Evolutionary conservation across 2,888 invertebrate genomes (phyloP).

Genomic region (Latrodectus hesperus): DNA sequence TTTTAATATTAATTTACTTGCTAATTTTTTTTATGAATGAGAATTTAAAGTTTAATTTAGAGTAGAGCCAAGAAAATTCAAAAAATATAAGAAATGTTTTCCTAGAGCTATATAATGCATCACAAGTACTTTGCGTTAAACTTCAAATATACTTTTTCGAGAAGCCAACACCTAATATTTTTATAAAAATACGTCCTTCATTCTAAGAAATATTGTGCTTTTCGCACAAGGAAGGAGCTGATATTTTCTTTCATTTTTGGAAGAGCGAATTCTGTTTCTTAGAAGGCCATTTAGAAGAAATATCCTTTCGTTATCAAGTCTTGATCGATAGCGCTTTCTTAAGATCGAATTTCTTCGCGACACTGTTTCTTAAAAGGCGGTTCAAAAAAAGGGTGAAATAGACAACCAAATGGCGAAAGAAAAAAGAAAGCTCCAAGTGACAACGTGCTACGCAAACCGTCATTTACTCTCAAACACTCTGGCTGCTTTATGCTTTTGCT

Average conservation of each 20-base stretch:
- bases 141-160: background rate
- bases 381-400: slow-evolving; percentile 36
- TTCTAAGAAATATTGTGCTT: slow-evolving; percentile 24
- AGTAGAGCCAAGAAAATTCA: no score
- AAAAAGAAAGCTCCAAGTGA: background rate
- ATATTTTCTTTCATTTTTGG: background rate
- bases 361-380: slow-evolving; percentile 29
- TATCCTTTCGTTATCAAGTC: slow-evolving; percentile 29
- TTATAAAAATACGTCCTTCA: background rate
- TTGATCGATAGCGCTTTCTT: slow-evolving; percentile 24
- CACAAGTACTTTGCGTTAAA: no score
- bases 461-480: slow-evolving; percentile 48
- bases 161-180: background rate
- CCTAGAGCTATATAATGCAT: no score
- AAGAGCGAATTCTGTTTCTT: slow-evolving; percentile 14
- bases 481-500: background rate
- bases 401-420: slow-evolving; percentile 41
- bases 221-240: slow-evolving; percentile 3
- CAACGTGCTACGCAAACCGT: slow-evolving; percentile 36
- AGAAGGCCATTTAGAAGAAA: slow-evolving; percentile 11
- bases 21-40: no score
- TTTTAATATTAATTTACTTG: no score
- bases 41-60: no score
- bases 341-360: slow-evolving; percentile 37
- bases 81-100: no score